Evolutionary conservation across 2,888 invertebrate species (phyloP), one percentile per base, ranked within the genome.

Genomic region (Geotrupes spiniger): DNA sequence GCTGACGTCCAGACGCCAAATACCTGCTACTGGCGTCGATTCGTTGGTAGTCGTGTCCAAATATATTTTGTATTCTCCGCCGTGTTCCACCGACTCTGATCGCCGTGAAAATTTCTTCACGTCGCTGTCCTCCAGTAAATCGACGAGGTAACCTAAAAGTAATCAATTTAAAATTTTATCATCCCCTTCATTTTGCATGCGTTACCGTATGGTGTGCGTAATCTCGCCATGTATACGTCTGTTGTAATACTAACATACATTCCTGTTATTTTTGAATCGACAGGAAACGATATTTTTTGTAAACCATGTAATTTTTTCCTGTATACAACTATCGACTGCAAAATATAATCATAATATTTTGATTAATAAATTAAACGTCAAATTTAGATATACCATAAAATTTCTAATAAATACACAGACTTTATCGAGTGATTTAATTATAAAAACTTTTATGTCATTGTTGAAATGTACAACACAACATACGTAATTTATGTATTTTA

Each of bases 111-210:
- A 79, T 10, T 64, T 53, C 0, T 64, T 61, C n/a, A 79, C 75
- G 1, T 76, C 76, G 1, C 74, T 65, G 14, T 59, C 60, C 65
- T 78, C 76, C 69, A 74, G 74, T 2, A 80, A 63, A 62, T 79
- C 75, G 36, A 80, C 74, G 62, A 74, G 74, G 9, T 76, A 73
- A 16, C 74, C 80, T 80, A 70, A 21, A 21, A 21, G 6, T 21
- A 4, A 21, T 21, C 6, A 21, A 21, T 21, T 21, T 21, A 4
- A 21, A 4, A 21, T 21, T 21, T 4, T 21, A 6, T 21, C 6
- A 21, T 21, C 6, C 21, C 6, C 21, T 21, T 21, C 6, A 3
- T n/a, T 4, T 21, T 3, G 21, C 6, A 4, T 21, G 6, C 21
- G 21, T 57, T 61, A 69, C 69, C 68, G 39, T 42, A 50, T 21